phyloP scores from a whole-genome alignment of 2,888 invertebrate genomes.

The Acronicta aceris region DNA sequence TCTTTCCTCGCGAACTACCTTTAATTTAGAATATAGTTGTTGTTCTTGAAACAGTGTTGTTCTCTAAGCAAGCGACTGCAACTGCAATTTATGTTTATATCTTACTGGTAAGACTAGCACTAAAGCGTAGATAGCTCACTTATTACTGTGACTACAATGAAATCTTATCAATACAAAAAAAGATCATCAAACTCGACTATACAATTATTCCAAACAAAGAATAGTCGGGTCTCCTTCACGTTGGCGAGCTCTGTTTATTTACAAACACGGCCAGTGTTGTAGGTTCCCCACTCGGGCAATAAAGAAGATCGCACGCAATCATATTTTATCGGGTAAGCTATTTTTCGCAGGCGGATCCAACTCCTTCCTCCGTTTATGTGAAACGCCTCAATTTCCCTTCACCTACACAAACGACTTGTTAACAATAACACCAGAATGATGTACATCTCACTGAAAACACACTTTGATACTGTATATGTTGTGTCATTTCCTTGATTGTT shows the following conservation, averaged over 20 bases:
- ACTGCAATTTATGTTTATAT: slow-evolving; percentile 1
- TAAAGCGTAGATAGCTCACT: background rate
- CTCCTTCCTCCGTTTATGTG: slow-evolving; percentile 66
- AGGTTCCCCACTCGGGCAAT: slow-evolving; percentile 67
- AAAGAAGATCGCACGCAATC: slow-evolving; percentile 83
- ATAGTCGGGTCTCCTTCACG: slow-evolving; percentile 26
- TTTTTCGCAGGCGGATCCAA: slow-evolving; percentile 71
- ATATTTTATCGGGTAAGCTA: slow-evolving; percentile 84
- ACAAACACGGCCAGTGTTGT: slow-evolving; percentile 55
- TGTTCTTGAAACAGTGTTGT: slow-evolving; percentile 4
- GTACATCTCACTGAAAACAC: background rate
- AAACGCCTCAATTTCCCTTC: slow-evolving; percentile 74
- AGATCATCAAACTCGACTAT: background rate
- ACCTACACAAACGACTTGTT: slow-evolving; percentile 76
- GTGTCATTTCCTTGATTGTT: background rate
- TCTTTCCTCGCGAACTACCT: background rate
- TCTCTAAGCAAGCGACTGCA: background rate
- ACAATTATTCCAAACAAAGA: slow-evolving; percentile 34
- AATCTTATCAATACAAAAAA: background rate
- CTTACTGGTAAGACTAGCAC: background rate
- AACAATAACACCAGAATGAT: slow-evolving; percentile 67
- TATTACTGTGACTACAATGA: background rate
- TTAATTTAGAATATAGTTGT: background rate
- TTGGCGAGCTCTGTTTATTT: slow-evolving; percentile 52
- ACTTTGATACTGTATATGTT: background rate